A percentile compares a stretch with the other conserved stretches of the same genome.
Evolutionary conservation across 2,888 invertebrate species (phyloP).

Genomic region (Latrodectus elegans): DNA sequence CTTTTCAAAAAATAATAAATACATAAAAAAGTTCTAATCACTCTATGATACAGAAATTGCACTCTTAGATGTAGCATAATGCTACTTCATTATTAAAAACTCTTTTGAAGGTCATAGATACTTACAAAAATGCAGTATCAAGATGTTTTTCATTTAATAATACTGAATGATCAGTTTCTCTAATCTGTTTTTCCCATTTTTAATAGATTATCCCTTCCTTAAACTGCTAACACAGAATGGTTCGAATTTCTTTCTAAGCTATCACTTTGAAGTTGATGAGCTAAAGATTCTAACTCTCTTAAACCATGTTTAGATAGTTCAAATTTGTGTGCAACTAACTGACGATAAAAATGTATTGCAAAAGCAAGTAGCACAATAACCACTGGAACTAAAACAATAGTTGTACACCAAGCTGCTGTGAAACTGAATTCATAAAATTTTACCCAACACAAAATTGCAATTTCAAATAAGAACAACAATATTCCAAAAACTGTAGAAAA

Average conservation of each 20-base stretch:
- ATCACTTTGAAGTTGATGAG: conserved; percentile 58
- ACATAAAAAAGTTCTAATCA: too few species aligned
- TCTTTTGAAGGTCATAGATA: too few species aligned
- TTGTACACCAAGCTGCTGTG: conserved; percentile 83
- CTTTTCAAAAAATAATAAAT: too few species aligned
- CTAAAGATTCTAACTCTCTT: conserved; percentile 72
- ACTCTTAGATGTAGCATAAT: too few species aligned
- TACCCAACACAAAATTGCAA: conserved; percentile 94
- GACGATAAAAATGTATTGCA: conserved; percentile 92
- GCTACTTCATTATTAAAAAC: too few species aligned
- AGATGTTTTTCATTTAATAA: too few species aligned
- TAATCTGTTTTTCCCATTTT: too few species aligned
- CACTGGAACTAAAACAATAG: conserved; percentile 90
- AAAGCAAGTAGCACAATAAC: conserved; percentile 90
- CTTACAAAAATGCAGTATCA: too few species aligned
- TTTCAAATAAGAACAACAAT: conserved; percentile 88
- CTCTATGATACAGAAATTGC: too few species aligned
- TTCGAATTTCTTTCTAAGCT: conserved; percentile 36
- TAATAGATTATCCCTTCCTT: not conserved
- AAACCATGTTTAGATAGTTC: conserved; percentile 73
- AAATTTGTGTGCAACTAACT: conserved; percentile 87
- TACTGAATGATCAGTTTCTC: too few species aligned
- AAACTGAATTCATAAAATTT: conserved; percentile 85
- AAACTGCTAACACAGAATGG: conserved; percentile 59
- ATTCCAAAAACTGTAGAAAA: conserved; percentile 94